Evolutionary conservation across 2,888 invertebrate genomes (phyloP).

Genomic region (Eupithecia insigniata): DNA sequence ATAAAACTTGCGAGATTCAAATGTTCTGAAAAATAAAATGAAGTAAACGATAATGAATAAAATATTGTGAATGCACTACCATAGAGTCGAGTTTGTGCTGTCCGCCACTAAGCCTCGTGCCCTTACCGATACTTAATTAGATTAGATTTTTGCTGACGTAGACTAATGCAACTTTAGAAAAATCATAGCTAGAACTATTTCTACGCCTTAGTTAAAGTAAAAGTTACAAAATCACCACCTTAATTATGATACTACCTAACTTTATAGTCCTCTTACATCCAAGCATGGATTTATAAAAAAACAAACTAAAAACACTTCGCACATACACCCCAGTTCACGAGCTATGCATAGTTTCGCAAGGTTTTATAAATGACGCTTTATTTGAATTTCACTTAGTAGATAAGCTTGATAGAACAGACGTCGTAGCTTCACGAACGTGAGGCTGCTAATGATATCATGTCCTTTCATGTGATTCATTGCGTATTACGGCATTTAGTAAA

Average conservation of each 20-base stretch:
- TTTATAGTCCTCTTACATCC: constrained; percentile 4
- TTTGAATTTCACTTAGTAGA: constrained; percentile 74
- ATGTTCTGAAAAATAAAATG: constrained; percentile 1
- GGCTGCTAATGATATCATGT: constrained; percentile 75
- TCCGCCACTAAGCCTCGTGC: constrained; percentile 67
- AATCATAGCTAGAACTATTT: constrained; percentile 30
- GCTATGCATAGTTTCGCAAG: constrained; percentile 39
- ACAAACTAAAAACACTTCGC: constrained; percentile 7
- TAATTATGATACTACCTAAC: constrained; percentile 4
- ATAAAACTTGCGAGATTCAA: neutral
- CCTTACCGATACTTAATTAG: constrained; percentile 57
- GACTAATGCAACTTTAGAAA: constrained; percentile 59
- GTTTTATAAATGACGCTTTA: constrained; percentile 50
- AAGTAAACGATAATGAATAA: constrained; percentile 3
- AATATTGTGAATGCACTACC: constrained; percentile 69
- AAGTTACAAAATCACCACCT: constrained; percentile 11
- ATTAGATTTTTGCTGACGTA: constrained; percentile 58
- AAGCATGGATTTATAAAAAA: constrained; percentile 23
- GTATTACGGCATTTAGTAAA: constrained; percentile 61
- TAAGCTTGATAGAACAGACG: constrained; percentile 64
- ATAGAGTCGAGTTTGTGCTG: constrained; percentile 58
- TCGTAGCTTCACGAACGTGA: constrained; percentile 62
- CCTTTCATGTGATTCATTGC: constrained; percentile 65
- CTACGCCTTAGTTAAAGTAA: neutral
- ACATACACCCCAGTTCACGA: constrained; percentile 20